Base-by-base conservation (phyloP, 1,140 invertebrate genomes). In the Drosophila orena region DNA sequence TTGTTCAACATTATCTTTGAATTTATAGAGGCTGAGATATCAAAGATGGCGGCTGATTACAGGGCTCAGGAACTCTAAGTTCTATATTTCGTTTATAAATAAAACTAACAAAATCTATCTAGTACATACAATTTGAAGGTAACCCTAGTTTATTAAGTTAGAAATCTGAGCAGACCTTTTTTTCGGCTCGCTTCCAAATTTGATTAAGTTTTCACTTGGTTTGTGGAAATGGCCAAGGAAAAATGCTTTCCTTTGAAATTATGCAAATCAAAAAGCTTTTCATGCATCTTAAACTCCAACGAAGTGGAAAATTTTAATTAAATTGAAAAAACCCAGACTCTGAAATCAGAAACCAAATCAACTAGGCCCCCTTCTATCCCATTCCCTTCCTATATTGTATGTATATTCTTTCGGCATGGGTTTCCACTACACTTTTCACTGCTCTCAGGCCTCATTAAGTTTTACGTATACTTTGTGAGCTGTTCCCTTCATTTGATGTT, bases 291-390 rank as follows among this genome's bases (percentile, higher is more conserved):
- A 50, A 76, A 84, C 60, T 57, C 59, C 72, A 86, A 81, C 83
- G 81, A 79, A 64, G 69, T 81, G 68, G 81, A 86, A 86, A 86
- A 86, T 86, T 86, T 88, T 86, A 86, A 86, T 86, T 81, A 88
- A 86, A 81, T 81, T 60, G 81, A 64, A 71, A 86, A 86, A 78
- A 81, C 53, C 53, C 42, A 70, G 66, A 70, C 66, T 70, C 64
- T 40, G 60, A 75, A 75, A 75, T 62, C 49, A 75, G 58, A 72
- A 69, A 79, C 75, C 71, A 66, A 52, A 52, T 60, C 77, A 60
- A 53, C 54, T 50, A 44, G 64, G 37, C 40, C 50, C 47, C 37
- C 12, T 12, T 38, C 37, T 38, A 14, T 14, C 44, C 44, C 30
- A 22, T 5, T 15, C 40, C 49, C 22, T n/a, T n/a, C 30, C n/a